Evolutionary conservation across 2,888 invertebrate species (phyloP), one percentile per base, ranked within the genome.

Genomic region (Drosophila monieri): DNA sequence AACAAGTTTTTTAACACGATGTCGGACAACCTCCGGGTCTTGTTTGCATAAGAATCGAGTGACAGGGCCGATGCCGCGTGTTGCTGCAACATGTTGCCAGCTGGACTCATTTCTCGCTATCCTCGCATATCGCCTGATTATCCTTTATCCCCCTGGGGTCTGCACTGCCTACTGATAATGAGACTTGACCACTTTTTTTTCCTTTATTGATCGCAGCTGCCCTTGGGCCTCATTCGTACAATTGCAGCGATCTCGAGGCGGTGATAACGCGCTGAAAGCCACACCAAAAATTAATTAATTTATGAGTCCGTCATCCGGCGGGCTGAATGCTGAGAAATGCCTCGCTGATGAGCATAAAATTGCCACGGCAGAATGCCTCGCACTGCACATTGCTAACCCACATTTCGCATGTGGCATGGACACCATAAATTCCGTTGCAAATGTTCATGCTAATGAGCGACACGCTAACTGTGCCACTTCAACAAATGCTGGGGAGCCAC

Each of bases 1-100:
- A 89, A 90, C 89, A 90, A 89, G 89, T 90, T 90, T 90, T 89
- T 90, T 90, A 90, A 90, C 89, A 90, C 89, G 90, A 89, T 89
- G 90, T 89, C 74, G 80, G 79, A 89, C 90, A 90, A 86, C 78
- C 83, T 61, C 59, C 67, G 44, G 57, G 68, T 21, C 69, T 62
- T 85, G 85, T 78, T 80, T 85, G 88, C 86, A 86, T 79, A 77
- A 83, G 77, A 60, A 68, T 72, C 52, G 46, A 72, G 62, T 72
- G 61, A 49, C 51, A 35, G 51, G 41, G 21, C 10, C 54, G 30
- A 14, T 30, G 51, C 21, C 32, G 21, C 35, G 43, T 41, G 58
- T 70, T 74, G 53, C 73, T 44, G 75, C 80, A 66, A 73, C 80
- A 74, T 73, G 80, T 81, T 77, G 83, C 70, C 53, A 74, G 47